Conservation (phyloP, 1,140 invertebrate genomes). For the Plectrocnemia conspersa region DNA sequence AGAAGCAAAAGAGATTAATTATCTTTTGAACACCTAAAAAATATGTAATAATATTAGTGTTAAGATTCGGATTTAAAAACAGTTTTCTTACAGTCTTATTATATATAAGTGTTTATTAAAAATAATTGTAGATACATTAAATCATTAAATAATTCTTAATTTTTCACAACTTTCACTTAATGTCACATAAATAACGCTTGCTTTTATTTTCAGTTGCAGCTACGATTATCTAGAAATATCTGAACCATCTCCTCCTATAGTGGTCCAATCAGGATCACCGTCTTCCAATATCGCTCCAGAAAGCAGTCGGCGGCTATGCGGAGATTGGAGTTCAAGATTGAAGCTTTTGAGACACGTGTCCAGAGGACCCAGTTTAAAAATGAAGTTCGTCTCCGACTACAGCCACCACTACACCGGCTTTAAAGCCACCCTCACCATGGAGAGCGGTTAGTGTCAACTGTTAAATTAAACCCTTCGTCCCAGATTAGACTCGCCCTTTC, state of each 20-base stretch:
- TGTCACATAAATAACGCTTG: too few species aligned
- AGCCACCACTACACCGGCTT: slow-evolving; percentile 68
- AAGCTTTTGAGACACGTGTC: slow-evolving; percentile 65
- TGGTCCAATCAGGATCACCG: slow-evolving; percentile 1
- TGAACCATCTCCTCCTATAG: slow-evolving; percentile 39
- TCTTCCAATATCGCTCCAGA: background rate
- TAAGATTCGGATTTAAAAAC: too few species aligned
- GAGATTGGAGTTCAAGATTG: slow-evolving; percentile 67
- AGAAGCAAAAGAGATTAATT: too few species aligned
- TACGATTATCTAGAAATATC: slow-evolving; percentile 67
- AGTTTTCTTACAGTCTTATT: too few species aligned
- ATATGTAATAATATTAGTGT: too few species aligned
- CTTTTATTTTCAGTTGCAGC: slow-evolving; percentile 55
- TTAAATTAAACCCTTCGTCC: too few species aligned
- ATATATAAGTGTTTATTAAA: too few species aligned
- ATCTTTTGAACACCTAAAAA: too few species aligned
- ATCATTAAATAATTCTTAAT: slow-evolving; percentile 6
- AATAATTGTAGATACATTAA: background rate
- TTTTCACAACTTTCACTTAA: too few species aligned
- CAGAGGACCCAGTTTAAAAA: slow-evolving; percentile 48
- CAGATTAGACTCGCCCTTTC: too few species aligned
- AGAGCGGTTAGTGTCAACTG: slow-evolving; percentile 64
- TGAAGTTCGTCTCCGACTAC: slow-evolving; percentile 67
- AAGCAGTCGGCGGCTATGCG: slow-evolving; percentile 56
- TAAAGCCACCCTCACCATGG: slow-evolving; percentile 59